A percentile compares a stretch with the other conserved stretches of the same genome.
Conservation (phyloP, 2,797 vertebrate genomes). For the Channallabes apus region DNA sequence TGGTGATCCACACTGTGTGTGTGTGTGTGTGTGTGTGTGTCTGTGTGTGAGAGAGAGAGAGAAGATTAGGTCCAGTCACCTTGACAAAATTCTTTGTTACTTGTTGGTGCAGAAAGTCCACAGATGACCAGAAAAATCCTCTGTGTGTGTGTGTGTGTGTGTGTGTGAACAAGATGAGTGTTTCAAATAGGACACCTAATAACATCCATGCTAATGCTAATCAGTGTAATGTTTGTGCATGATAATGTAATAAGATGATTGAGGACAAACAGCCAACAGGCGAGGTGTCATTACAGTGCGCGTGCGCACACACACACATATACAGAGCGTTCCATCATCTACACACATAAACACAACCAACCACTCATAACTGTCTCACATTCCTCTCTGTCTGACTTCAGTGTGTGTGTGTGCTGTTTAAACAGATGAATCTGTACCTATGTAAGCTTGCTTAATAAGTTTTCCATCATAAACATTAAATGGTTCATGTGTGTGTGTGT, state of each 20-base stretch:
- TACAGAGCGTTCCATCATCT: neutral
- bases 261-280: neutral
- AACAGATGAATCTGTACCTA: too few relatives aligned
- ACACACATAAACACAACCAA: too few relatives aligned
- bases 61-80: neutral
- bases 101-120: neutral
- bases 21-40: neutral
- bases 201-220: neutral
- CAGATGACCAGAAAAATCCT: neutral
- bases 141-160: neutral
- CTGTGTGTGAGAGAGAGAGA: neutral
- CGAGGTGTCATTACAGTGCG: neutral
- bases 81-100: neutral
- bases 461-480: too few relatives aligned
- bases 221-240: neutral
- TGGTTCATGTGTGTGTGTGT: neutral
- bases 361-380: too few relatives aligned
- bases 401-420: too few relatives aligned
- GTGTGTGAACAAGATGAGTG: neutral
- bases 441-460: too few relatives aligned
- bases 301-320: neutral
- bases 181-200: neutral
- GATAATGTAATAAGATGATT: neutral
- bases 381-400: too few relatives aligned
- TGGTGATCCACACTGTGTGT: neutral